Evolutionary conservation across 2,888 invertebrate species (phyloP), one percentile per base, ranked within the genome.

Genomic region (Dorcus hopei): DNA sequence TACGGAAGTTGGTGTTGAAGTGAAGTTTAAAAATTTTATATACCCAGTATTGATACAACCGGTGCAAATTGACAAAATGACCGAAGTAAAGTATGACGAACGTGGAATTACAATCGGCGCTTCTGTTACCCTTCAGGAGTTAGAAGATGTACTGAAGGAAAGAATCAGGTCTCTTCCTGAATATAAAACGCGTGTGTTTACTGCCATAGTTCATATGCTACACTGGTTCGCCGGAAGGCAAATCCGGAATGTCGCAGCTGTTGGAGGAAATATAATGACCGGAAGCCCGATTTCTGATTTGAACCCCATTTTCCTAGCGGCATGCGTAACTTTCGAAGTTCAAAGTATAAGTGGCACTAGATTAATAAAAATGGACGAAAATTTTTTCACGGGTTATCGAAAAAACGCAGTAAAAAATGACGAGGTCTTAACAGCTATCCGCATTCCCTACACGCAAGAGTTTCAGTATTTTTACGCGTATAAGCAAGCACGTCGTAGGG

Each of bases 211-310:
- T 7, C 87, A 91, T 54, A 97, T 97, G 91, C 80, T 97, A 26
- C 87, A 93, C 74, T 95, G 91, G 88, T 97, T 97, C 82, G 97
- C 95, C 50, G 96, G 97, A 6, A 91, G 89, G 72, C 97, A 97
- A 81, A 93, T 97, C 50, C 83, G 97, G 62, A 97, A 96, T 78
- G 95, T 95, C 9, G 96, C 95, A 49, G 88, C 93, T 9, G 80
- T 97, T 38, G 95, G 91, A 38, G 97, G 97, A 26, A 97, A 97
- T 77, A 91, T 97, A 63, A 89, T 96, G 81, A 96, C 96, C 0
- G 77, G 77, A 6, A 97, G 96, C 79, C 97, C 97, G 0, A 97
- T 97, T 74, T 96, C 97, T 0, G 97, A 98, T 80, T 83, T 97
- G 72, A 95, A 95, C 79, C 97, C 97, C 0, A 87, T 97, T 66